A percentile compares a stretch with the other conserved stretches of the same genome.
phyloP scores from a whole-genome alignment of 1,140 invertebrate genomes.

The Drosophila ercepeae region DNA sequence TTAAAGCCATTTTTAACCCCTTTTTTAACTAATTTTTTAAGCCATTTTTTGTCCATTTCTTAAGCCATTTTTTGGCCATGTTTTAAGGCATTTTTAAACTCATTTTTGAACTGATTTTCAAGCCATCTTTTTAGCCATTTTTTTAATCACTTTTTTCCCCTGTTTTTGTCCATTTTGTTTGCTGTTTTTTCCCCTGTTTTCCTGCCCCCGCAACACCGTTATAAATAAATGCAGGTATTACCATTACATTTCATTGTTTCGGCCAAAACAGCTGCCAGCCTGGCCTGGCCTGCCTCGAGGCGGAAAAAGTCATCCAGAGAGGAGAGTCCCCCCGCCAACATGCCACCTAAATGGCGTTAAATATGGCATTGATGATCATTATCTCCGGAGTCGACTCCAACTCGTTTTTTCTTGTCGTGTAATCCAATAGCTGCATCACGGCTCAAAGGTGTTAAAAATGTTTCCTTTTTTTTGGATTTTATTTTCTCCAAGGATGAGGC shows the following conservation, averaged over 20 bases:
- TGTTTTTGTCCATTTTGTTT: too few relatives aligned
- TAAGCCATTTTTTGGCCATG: too few relatives aligned
- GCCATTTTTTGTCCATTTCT: too few relatives aligned
- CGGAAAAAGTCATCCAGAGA: neutral
- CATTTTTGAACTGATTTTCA: too few relatives aligned
- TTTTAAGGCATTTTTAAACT: too few relatives aligned
- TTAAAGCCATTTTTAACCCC: too few relatives aligned
- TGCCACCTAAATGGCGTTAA: conserved; percentile 75
- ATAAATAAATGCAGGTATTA: conserved; percentile 77
- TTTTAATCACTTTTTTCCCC: conserved; percentile 1
- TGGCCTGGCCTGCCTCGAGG: neutral
- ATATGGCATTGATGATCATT: conserved; percentile 79
- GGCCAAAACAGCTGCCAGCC: conserved; percentile 10
- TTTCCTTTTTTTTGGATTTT: neutral
- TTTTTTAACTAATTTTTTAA: too few relatives aligned
- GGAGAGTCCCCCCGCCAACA: conserved; percentile 34
- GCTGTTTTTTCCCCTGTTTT: conserved; percentile 3
- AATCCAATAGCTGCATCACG: conserved; percentile 75
- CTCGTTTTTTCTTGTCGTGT: conserved; percentile 21
- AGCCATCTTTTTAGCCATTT: too few relatives aligned
- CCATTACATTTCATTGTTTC: conserved; percentile 77
- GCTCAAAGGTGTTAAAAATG: conserved; percentile 71
- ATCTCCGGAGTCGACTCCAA: conserved; percentile 48
- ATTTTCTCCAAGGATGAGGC: neutral
- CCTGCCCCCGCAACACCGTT: conserved; percentile 41